These are phyloP conservation scores for Limnephilus rhombicus DNA, from an alignment of 2,888 invertebrate species.

Conservation along the genomic window DNA sequence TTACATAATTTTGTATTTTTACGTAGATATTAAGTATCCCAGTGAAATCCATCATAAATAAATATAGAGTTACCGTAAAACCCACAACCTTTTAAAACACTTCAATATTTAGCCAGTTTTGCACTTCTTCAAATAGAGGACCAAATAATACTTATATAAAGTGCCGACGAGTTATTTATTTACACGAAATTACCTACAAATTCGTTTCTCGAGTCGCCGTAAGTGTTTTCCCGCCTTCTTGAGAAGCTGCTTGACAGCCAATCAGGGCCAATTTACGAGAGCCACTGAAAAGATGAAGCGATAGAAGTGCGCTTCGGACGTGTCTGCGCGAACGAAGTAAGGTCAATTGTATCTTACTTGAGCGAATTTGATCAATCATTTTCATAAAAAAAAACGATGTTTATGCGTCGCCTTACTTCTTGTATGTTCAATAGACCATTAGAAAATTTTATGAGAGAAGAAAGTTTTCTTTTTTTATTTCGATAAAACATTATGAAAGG, in stretches of 20 bases:
- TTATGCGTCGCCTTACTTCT: too few relatives aligned
- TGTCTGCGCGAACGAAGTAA: too few relatives aligned
- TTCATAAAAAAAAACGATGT: too few relatives aligned
- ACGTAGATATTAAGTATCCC: background rate
- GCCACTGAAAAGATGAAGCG: background rate
- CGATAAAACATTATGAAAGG: too few relatives aligned
- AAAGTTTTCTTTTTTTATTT: too few relatives aligned
- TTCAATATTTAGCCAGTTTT: background rate
- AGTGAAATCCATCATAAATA: too few relatives aligned
- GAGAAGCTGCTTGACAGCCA: background rate
- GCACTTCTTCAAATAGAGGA: background rate
- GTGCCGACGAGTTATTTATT: background rate
- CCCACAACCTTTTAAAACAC: background rate
- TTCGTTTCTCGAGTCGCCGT: slow-evolving; percentile 1
- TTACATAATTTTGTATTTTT: too few relatives aligned
- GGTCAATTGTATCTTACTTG: too few relatives aligned
- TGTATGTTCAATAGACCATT: too few relatives aligned
- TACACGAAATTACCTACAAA: background rate
- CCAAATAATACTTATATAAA: background rate
- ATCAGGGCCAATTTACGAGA: background rate
- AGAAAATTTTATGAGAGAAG: too few relatives aligned
- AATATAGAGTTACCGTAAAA: background rate
- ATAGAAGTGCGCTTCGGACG: background rate
- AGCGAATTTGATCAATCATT: too few relatives aligned
- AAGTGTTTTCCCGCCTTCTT: background rate